Conservation (phyloP, 2,113 vertebrate genomes). For the Herpailurus yagouaroundi region DNA sequence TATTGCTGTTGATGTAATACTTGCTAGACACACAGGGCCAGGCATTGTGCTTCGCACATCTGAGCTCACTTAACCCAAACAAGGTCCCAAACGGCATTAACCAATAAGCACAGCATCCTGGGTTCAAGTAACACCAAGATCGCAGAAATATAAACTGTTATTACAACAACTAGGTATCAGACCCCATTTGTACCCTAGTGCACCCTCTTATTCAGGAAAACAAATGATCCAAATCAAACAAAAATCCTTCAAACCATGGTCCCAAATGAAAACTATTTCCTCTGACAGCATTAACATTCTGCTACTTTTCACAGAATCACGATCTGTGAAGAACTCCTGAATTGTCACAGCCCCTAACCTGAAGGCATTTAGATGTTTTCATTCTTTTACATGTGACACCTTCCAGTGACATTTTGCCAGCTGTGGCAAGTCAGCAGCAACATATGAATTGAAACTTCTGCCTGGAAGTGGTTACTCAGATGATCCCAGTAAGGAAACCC, state of each 20-base stretch:
- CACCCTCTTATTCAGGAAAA: not conserved
- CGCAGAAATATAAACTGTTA: not conserved
- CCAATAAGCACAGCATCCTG: not conserved
- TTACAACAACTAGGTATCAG: not conserved
- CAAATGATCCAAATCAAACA: not conserved
- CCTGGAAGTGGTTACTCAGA: not conserved
- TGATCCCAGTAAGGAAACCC: not conserved
- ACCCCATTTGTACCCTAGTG: not conserved
- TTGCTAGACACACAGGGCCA: not conserved
- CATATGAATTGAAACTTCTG: not conserved
- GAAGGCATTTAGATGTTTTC: not conserved
- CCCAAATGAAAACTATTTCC: not conserved
- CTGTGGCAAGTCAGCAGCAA: not conserved
- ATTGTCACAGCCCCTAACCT: not conserved
- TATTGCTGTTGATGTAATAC: not conserved
- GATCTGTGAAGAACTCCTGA: slow-evolving; percentile 21
- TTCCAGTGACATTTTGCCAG: slow-evolving; percentile 30
- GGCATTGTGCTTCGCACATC: not conserved
- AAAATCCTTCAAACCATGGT: not conserved
- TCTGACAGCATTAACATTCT: not conserved
- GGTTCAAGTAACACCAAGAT: not conserved
- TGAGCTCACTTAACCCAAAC: not conserved
- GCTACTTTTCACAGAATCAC: not conserved
- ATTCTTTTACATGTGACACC: slow-evolving; percentile 6
- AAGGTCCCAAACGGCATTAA: not conserved